phyloP scores from a whole-genome alignment of 1,140 invertebrate species.

The Drosophila cardini region DNA sequence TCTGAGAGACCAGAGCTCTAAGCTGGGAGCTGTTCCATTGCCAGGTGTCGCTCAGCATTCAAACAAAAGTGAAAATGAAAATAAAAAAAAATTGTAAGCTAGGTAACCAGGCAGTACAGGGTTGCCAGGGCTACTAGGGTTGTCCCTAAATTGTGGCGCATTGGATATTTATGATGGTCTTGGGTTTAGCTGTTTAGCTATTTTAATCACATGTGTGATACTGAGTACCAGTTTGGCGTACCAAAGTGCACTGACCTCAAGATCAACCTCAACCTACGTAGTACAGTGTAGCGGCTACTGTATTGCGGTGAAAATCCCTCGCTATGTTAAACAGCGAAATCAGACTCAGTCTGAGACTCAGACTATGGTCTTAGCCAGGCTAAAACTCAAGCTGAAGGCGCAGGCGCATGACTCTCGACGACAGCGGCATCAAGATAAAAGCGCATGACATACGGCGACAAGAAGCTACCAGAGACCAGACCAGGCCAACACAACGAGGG shows the following conservation, averaged over 20 bases:
- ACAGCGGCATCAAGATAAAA: conserved; percentile 79
- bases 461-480: conserved; percentile 76
- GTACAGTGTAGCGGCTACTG: conserved; percentile 64
- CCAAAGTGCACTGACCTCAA: conserved; percentile 71
- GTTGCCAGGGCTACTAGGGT: background rate
- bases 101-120: no score
- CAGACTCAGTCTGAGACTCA: conserved; percentile 19
- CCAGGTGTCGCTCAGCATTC: conserved; percentile 71
- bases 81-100: conserved; percentile 1
- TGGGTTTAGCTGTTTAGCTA: conserved; percentile 61
- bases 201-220: conserved; percentile 69
- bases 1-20: conserved; percentile 12
- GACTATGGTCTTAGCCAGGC: conserved; percentile 28
- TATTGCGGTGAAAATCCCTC: conserved; percentile 71
- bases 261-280: conserved; percentile 73
- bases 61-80: conserved; percentile 75
- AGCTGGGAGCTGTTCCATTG: conserved; percentile 23
- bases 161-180: conserved; percentile 81
- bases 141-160: conserved; percentile 77
- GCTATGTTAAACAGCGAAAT: conserved; percentile 80
- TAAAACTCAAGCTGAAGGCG: conserved; percentile 42
- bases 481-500: background rate
- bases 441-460: conserved; percentile 81
- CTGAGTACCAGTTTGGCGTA: conserved; percentile 22
- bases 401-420: conserved; percentile 65